phyloP scores from a whole-genome alignment of 2,797 vertebrate species.

The Astyanax mexicanus region DNA sequence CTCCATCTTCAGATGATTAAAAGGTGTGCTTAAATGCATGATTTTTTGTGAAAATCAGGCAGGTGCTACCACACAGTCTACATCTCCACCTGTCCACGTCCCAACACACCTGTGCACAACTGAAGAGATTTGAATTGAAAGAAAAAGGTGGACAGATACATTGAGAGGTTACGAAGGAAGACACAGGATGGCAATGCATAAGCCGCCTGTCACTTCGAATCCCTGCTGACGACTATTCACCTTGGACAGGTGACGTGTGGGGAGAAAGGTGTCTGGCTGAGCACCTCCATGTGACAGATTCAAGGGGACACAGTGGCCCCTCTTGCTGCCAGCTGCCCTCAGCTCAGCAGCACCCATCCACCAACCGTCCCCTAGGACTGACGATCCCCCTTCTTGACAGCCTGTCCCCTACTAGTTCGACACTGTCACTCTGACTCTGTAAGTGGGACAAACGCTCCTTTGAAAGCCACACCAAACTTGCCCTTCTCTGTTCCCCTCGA shows the following conservation, averaged over 20 bases:
- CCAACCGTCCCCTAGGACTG: conserved; percentile 63
- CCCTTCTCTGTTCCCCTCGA: conserved; percentile 48
- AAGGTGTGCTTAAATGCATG: conserved; percentile 5
- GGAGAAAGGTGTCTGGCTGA: conserved; percentile 66
- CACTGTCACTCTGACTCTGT: conserved; percentile 53
- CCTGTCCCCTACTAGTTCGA: conserved; percentile 54
- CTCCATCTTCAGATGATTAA: background rate
- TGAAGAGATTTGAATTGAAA: conserved; percentile 37
- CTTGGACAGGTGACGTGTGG: conserved; percentile 73
- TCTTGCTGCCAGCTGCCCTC: conserved; percentile 76
- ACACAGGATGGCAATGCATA: conserved; percentile 67
- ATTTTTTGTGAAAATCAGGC: conserved; percentile 12
- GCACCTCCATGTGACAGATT: conserved; percentile 77
- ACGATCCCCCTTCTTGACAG: conserved; percentile 56
- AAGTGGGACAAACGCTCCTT: conserved; percentile 57
- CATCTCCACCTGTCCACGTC: conserved; percentile 23
- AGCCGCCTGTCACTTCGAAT: conserved; percentile 74
- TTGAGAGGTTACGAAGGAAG: conserved; percentile 42
- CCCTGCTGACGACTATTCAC: conserved; percentile 59
- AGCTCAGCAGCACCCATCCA: conserved; percentile 54
- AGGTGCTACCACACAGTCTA: conserved; percentile 26
- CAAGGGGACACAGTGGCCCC: conserved; percentile 78
- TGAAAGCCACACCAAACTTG: conserved; percentile 51
- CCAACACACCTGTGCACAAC: conserved; percentile 38
- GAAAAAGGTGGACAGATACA: conserved; percentile 44